Evolutionary conservation across 2,888 invertebrate species (phyloP).

Genomic region (Quadroppia sp.): DNA sequence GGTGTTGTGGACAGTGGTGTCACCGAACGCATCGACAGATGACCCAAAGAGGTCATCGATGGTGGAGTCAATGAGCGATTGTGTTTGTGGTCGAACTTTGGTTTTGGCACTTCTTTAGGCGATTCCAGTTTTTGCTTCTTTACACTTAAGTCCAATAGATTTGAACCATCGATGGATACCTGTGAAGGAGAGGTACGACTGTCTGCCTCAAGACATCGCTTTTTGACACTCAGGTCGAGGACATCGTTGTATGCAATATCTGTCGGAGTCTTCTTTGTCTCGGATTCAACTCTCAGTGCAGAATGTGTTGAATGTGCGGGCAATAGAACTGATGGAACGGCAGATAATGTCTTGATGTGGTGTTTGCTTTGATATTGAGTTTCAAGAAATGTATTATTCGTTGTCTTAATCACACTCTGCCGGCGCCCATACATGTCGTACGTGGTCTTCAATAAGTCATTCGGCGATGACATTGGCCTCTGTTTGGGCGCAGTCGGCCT

Average conservation of each 20-base stretch:
- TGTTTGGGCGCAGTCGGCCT: neutral
- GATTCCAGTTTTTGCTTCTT: slow-evolving; percentile 20
- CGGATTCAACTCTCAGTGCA: neutral
- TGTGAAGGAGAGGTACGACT: slow-evolving; percentile 39
- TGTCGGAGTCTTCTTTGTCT: neutral
- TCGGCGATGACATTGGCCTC: neutral
- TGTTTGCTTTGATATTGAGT: neutral
- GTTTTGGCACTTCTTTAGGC: slow-evolving; percentile 24
- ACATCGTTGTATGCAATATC: slow-evolving; percentile 42
- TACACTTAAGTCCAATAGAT: slow-evolving; percentile 35
- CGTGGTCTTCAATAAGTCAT: neutral
- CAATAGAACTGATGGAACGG: neutral
- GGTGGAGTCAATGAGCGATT: neutral
- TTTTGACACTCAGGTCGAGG: slow-evolving; percentile 48
- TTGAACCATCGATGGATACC: slow-evolving; percentile 9
- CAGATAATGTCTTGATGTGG: neutral
- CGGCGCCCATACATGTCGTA: neutral
- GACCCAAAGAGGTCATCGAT: neutral
- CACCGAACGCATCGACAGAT: neutral
- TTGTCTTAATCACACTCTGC: slow-evolving; percentile 13
- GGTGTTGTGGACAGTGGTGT: neutral
- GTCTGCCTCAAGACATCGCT: slow-evolving; percentile 41
- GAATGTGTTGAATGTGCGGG: neutral
- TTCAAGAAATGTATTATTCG: neutral
- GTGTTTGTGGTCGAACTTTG: slow-evolving; percentile 8